Percentiles rank a stretch among this genome's conserved stretches.
These are phyloP conservation scores for Papilio xuthus DNA, from an alignment of 1,140 invertebrate species.

Conservation along the genomic window DNA sequence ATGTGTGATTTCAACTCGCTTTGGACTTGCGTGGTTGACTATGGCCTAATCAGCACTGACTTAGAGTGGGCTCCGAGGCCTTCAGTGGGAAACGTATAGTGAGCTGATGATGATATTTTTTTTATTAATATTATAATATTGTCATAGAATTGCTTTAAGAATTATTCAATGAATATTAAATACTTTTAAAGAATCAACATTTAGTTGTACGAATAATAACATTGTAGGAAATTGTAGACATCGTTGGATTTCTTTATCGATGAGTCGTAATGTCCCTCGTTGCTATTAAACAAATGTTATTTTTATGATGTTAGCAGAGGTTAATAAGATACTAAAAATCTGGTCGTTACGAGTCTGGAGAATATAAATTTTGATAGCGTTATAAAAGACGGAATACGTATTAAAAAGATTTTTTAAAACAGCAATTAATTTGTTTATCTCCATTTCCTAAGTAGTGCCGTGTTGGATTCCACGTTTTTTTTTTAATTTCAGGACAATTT, in stretches of 20 bases:
- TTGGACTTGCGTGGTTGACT: no score
- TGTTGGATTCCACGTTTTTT: background rate
- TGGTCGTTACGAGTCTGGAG: background rate
- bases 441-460: slow-evolving; percentile 1
- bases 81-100: no score
- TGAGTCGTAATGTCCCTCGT: background rate
- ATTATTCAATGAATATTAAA: no score
- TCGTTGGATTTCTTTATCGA: slow-evolving; percentile 4
- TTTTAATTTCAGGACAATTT: background rate
- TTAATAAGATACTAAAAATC: slow-evolving; percentile 26
- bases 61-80: no score
- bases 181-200: background rate
- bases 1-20: no score
- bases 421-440: slow-evolving; percentile 24
- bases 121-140: no score
- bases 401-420: slow-evolving; percentile 25
- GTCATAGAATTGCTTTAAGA: no score
- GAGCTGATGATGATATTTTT: no score
- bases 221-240: no score
- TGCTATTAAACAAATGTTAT: slow-evolving; percentile 6
- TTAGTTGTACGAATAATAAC: no score
- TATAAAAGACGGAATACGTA: slow-evolving; percentile 1
- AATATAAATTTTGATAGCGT: slow-evolving; percentile 19
- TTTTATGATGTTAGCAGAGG: slow-evolving; percentile 12
- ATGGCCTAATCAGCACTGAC: no score